Evolutionary conservation across 2,797 vertebrate genomes (phyloP).

Genomic region (Apodemus agrarius): DNA sequence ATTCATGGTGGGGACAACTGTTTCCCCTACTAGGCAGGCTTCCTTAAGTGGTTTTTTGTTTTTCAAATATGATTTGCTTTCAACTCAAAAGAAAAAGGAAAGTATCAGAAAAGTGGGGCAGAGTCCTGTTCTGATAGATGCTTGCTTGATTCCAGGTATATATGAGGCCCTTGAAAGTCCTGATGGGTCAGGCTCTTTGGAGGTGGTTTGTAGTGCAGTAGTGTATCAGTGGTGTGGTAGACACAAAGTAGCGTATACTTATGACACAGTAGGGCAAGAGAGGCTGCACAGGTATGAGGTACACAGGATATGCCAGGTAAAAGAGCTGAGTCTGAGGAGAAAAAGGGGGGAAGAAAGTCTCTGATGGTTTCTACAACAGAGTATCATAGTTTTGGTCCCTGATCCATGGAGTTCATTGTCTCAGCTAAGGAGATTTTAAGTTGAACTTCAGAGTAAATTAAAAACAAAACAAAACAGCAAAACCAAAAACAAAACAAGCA

Average conservation of each 20-base stretch:
- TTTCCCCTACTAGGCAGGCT: neutral
- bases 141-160: neutral
- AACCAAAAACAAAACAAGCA: neutral
- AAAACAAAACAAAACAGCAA: neutral
- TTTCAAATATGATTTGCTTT: conserved; percentile 23
- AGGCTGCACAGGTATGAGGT: neutral
- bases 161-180: neutral
- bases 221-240: too few species aligned
- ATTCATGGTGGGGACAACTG: neutral
- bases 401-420: neutral
- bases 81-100: neutral
- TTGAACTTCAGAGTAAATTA: neutral
- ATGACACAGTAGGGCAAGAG: neutral
- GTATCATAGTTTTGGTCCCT: neutral
- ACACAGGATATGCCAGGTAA: neutral
- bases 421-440: neutral
- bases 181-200: neutral
- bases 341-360: neutral
- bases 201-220: neutral
- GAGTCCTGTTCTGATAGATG: neutral
- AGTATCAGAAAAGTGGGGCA: neutral
- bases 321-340: neutral
- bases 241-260: neutral
- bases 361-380: neutral
- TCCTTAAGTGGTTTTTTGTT: neutral